Evolutionary conservation across 2,888 invertebrate genomes (phyloP).

Genomic region (Drosophila pegasa): DNA sequence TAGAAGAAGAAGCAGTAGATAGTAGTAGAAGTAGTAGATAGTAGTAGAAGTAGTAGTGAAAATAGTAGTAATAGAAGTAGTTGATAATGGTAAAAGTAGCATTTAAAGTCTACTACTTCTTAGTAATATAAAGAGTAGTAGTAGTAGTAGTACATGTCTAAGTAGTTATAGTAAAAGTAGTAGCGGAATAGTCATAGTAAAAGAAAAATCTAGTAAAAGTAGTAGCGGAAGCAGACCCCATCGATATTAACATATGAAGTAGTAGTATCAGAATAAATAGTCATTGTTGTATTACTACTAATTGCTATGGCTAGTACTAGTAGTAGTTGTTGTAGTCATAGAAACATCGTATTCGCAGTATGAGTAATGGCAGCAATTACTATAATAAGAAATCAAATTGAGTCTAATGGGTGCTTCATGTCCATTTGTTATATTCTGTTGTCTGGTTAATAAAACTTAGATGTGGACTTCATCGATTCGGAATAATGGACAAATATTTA

Average conservation of each 20-base stretch:
- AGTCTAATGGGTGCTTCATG: background rate
- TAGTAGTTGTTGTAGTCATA: background rate
- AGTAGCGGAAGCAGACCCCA: too few species aligned
- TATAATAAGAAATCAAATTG: background rate
- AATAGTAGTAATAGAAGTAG: background rate
- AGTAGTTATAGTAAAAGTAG: background rate
- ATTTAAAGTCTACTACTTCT: too few species aligned
- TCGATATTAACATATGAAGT: too few species aligned
- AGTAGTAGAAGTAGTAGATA: background rate
- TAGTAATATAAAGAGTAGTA: too few species aligned
- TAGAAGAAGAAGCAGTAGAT: background rate
- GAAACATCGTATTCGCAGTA: background rate
- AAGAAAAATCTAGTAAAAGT: too few species aligned
- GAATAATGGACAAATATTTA: slow-evolving; percentile 10
- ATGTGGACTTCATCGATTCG: slow-evolving; percentile 7
- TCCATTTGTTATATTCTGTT: background rate
- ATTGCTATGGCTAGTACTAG: background rate
- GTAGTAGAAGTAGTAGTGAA: background rate
- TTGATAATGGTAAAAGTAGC: background rate
- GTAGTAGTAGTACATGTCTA: background rate
- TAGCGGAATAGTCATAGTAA: too few species aligned
- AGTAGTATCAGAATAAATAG: too few species aligned
- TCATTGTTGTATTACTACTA: background rate
- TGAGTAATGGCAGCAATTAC: background rate
- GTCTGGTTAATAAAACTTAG: slow-evolving; percentile 2